Evolutionary conservation across 2,888 invertebrate species (phyloP), one percentile per base, ranked within the genome.

Genomic region (Tetanocera ferruginea): DNA sequence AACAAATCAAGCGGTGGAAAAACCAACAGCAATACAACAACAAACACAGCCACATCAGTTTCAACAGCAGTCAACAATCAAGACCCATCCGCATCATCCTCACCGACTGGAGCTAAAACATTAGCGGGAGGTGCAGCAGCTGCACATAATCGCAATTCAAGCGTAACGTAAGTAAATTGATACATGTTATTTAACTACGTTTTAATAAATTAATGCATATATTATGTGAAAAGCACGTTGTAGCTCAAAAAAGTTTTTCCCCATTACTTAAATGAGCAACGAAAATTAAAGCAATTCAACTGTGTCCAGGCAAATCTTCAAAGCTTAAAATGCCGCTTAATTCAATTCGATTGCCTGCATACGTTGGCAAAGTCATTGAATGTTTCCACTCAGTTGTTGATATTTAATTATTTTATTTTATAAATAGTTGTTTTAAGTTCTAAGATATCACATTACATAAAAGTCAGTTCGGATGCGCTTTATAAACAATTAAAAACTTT

Each of bases 121-220:
- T 70, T 79, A 74, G 79, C 79, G 75, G 66, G 82, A 60, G 78
- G 80, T 89, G 90, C 84, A 75, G 81, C 86, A 78, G 83, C 83
- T 81, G 89, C 91, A 76, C 88, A 90, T 76, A 93, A 92, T 88
- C 91, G 93, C 86, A 91, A 91, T 83, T 91, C 93, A 57, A 91
- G 92, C 80, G 92, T 93, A 83, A 93, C 93, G 94, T 94, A 89
- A 92, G 92, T 91, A 82, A 76, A 80, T 80, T 80, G 82, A 77
- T 81, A 72, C n/a, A 23, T n/a, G 8, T 8, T 43, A 43, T 43
- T 43, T 43, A 11, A 43, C 1, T 11, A 43, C 43, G 43, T 43
- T 43, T 43, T 43, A 14, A 43, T 43, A 43, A 14, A 11, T 43
- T 11, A 43, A 11, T 43, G 14, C 11, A 43, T 43, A 14, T 11